A percentile compares a stretch with the other conserved stretches of the same genome.
Evolutionary conservation across 2,797 vertebrate genomes (phyloP).

Genomic region (Silurus aristotelis): DNA sequence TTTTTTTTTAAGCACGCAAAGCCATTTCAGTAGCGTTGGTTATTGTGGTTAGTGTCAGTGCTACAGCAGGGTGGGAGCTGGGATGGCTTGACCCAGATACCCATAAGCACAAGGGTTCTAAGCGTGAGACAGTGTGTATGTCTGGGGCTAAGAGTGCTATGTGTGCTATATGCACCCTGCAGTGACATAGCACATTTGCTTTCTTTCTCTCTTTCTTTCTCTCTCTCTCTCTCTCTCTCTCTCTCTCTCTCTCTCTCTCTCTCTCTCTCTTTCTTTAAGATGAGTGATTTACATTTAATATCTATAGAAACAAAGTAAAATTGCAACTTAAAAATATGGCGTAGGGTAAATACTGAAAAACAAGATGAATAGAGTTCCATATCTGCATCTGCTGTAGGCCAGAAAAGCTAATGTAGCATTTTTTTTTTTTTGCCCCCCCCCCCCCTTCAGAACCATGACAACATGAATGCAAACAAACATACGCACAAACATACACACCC

Average conservation of each 20-base stretch:
- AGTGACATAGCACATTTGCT: slow-evolving; percentile 12
- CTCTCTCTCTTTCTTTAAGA: not conserved
- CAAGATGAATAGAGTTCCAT: not conserved
- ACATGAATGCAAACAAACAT: slow-evolving; percentile 33
- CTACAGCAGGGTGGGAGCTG: slow-evolving; percentile 17
- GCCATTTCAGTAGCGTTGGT: slow-evolving; percentile 19
- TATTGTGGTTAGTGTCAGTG: slow-evolving; percentile 20
- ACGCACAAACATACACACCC: slow-evolving; percentile 21
- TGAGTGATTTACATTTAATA: not conserved
- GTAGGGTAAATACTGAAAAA: not conserved
- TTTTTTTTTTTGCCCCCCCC: not conserved
- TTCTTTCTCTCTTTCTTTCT: not conserved
- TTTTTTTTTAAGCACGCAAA: slow-evolving; percentile 33
- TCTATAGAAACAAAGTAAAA: not conserved
- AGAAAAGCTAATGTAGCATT: slow-evolving; percentile 1
- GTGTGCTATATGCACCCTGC: not conserved
- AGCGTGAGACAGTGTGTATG: not conserved
- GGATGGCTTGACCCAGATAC: slow-evolving; percentile 38
- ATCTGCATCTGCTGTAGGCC: not conserved
- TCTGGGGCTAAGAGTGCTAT: not conserved
- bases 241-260: not conserved
- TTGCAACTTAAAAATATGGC: not conserved
- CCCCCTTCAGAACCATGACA: slow-evolving; percentile 31
- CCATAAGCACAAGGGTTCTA: not conserved
- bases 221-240: not conserved